Percentiles rank a stretch among this genome's conserved stretches.
These are phyloP conservation scores for Brevipalpus yothersi DNA, from an alignment of 1,140 invertebrate species.

Conservation along the genomic window DNA sequence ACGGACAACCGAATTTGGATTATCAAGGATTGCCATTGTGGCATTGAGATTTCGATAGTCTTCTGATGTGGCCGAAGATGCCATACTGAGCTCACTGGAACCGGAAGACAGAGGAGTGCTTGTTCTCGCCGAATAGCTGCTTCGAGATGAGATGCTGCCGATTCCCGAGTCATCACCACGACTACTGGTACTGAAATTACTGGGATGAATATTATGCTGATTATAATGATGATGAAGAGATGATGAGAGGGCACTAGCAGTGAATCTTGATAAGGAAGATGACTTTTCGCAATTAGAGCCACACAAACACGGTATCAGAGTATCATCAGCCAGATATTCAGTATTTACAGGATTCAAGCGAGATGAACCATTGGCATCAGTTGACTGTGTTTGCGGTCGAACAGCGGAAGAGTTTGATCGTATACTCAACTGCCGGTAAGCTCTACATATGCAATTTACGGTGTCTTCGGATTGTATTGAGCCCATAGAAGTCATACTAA, in stretches of 20 bases:
- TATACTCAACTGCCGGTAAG: neutral
- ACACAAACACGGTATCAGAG: neutral
- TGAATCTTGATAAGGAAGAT: neutral
- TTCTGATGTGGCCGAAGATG: neutral
- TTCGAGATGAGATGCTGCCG: neutral
- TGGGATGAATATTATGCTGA: neutral
- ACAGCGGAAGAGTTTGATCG: neutral
- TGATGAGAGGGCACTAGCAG: too few relatives aligned
- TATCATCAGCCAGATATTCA: neutral
- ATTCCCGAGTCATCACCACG: neutral
- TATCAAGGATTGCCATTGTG: neutral
- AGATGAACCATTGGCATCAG: too few relatives aligned
- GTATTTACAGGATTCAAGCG: too few relatives aligned
- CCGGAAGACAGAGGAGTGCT: neutral
- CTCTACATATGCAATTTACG: neutral
- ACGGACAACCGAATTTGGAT: neutral
- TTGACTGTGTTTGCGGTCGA: too few relatives aligned
- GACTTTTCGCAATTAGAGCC: neutral
- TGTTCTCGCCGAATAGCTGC: neutral
- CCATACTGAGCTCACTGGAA: constrained; percentile 1
- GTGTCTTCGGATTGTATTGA: neutral
- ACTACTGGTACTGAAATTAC: neutral
- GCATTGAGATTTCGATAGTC: neutral
- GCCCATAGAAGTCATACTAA: neutral
- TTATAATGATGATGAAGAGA: neutral